Percentiles rank a stretch among this genome's conserved stretches.
Conservation (phyloP, 2,888 invertebrate genomes). For the Drosophila anceps region DNA sequence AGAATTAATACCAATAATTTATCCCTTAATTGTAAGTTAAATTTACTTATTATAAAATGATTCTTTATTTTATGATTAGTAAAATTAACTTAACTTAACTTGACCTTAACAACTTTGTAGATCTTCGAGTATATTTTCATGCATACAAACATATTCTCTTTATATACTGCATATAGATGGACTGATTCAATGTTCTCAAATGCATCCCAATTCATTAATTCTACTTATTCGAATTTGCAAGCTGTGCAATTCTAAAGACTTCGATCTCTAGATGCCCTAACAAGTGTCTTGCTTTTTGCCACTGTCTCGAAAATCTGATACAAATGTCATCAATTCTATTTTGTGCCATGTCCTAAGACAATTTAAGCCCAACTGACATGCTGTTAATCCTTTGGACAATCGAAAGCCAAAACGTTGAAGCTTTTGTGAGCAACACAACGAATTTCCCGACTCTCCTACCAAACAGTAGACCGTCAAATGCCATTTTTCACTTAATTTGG, state of each 20-base stretch:
- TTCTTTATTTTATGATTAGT: no score
- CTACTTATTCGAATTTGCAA: no score
- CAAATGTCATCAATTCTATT: slow-evolving; percentile 7
- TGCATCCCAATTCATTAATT: no score
- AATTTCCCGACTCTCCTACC: no score
- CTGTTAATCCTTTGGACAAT: slow-evolving; percentile 62
- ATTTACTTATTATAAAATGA: no score
- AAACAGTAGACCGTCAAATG: slow-evolving; percentile 17
- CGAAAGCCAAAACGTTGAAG: slow-evolving; percentile 23
- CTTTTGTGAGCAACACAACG: slow-evolving; percentile 6
- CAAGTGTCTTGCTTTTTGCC: not conserved
- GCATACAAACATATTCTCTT: no score
- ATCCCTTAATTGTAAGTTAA: not conserved
- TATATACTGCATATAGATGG: no score
- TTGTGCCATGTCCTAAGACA: slow-evolving; percentile 29
- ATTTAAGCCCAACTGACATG: slow-evolving; percentile 48
- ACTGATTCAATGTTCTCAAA: no score
- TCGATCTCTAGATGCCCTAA: not conserved
- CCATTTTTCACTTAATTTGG: slow-evolving; percentile 77
- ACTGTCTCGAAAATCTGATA: not conserved
- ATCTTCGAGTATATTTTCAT: no score
- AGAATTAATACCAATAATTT: not conserved
- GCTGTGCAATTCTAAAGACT: no score
- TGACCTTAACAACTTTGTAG: no score
- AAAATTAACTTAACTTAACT: no score